phyloP scores from a whole-genome alignment of 1,140 invertebrate genomes.

The Aricia agestis region DNA sequence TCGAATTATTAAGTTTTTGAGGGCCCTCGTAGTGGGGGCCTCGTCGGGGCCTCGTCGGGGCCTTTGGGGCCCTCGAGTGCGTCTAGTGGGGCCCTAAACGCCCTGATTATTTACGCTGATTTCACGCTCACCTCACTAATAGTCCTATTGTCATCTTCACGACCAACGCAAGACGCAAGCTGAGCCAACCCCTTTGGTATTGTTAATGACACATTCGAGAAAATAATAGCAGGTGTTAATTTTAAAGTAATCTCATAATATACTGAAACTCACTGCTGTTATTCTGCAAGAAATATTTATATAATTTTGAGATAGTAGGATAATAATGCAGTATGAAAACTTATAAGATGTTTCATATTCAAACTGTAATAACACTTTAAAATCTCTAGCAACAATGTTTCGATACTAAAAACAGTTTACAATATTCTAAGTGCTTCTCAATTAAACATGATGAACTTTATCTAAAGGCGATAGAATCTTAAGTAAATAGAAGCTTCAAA shows the following conservation, averaged over 20 bases:
- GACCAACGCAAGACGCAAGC: background rate
- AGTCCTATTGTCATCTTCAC: background rate
- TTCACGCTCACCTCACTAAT: constrained; percentile 3
- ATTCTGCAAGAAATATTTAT: too few relatives aligned
- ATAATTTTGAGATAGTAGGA: background rate
- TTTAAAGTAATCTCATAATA: too few relatives aligned
- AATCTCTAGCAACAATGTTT: background rate
- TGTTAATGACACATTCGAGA: background rate
- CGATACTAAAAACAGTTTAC: background rate
- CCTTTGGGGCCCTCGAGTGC: constrained; percentile 34
- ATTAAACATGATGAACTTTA: constrained; percentile 5
- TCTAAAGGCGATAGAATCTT: background rate
- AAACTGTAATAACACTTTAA: background rate
- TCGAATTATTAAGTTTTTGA: constrained; percentile 73
- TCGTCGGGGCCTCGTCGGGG: constrained; percentile 41
- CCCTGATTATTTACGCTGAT: constrained; percentile 32
- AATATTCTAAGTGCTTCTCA: constrained; percentile 11
- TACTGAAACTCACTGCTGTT: too few relatives aligned
- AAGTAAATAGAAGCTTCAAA: constrained; percentile 10
- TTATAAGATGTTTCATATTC: background rate
- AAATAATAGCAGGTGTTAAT: background rate
- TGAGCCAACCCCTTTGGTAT: background rate
- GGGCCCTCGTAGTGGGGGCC: constrained; percentile 42
- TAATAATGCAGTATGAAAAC: background rate
- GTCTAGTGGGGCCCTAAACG: constrained; percentile 48